Percentiles rank a stretch among this genome's conserved stretches.
phyloP scores from a whole-genome alignment of 2,797 vertebrate species.

The Gastrophryne carolinensis region DNA sequence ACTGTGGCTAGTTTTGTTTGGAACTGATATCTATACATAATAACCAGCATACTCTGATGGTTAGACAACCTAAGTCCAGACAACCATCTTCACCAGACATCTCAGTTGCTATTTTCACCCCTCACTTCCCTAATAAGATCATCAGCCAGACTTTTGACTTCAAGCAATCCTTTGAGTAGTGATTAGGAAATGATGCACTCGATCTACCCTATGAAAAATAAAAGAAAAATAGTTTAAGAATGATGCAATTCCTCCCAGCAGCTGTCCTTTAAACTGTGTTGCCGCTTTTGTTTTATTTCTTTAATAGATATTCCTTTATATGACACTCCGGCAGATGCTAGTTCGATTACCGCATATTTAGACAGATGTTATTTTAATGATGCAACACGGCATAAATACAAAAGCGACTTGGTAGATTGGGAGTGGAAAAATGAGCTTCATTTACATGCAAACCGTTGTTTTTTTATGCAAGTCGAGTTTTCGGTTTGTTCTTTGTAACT shows the following conservation, averaged over 20 bases:
- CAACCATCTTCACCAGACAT: neutral
- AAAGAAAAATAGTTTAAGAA: neutral
- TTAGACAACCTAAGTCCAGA: neutral
- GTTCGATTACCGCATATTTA: conserved; percentile 32
- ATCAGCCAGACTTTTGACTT: conserved; percentile 1
- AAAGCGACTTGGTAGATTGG: conserved; percentile 40
- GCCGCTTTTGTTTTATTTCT: neutral
- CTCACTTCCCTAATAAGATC: neutral
- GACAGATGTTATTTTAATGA: conserved; percentile 50
- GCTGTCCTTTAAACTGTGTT: neutral
- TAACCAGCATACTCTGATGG: neutral
- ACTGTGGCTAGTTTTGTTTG: neutral
- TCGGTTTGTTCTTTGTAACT: conserved; percentile 9
- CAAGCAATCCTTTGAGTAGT: neutral
- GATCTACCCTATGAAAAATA: neutral
- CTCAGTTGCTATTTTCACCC: neutral
- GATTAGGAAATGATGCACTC: neutral
- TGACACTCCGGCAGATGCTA: conserved; percentile 32
- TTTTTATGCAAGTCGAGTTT: neutral
- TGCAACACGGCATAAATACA: conserved; percentile 38
- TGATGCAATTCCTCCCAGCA: neutral
- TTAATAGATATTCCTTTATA: conserved; percentile 14
- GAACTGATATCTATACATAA: too few relatives aligned
- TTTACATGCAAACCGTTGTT: neutral
- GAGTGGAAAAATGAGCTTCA: conserved; percentile 36